phyloP scores from a whole-genome alignment of 2,113 vertebrate genomes.

The Festucalex cinctus region DNA sequence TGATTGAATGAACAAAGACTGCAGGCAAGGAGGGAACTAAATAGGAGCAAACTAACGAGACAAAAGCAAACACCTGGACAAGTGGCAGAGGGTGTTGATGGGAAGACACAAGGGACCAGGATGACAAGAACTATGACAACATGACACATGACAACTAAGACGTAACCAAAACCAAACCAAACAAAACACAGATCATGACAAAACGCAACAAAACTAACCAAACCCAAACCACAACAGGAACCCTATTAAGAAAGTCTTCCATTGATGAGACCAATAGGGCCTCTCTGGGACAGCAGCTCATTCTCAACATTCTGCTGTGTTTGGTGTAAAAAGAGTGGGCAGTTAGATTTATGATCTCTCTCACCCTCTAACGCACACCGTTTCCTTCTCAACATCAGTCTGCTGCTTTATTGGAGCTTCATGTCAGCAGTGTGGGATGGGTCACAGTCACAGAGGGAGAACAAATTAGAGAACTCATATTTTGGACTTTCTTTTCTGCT shows the following conservation, averaged over 20 bases:
- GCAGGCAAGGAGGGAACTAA: too few species aligned
- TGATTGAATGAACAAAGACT: too few species aligned
- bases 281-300: neutral
- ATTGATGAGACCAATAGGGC: neutral
- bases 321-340: conserved; percentile 27
- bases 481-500: conserved; percentile 18
- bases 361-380: conserved; percentile 35
- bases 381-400: conserved; percentile 35
- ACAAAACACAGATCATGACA: too few species aligned
- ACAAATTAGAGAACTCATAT: conserved; percentile 17
- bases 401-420: conserved; percentile 18
- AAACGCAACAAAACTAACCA: too few species aligned
- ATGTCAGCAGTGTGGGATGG: conserved; percentile 9
- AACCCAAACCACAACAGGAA: too few species aligned
- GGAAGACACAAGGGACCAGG: too few species aligned
- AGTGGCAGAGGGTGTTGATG: too few species aligned
- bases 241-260: neutral
- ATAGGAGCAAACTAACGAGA: too few species aligned
- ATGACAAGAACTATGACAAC: too few species aligned
- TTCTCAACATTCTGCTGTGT: conserved; percentile 9
- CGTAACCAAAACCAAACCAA: too few species aligned
- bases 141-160: too few species aligned
- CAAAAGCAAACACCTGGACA: too few species aligned
- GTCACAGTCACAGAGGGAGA: neutral
- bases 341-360: conserved; percentile 53